phyloP scores from a whole-genome alignment of 2,797 vertebrate genomes.

The Cyclura pinguis region DNA sequence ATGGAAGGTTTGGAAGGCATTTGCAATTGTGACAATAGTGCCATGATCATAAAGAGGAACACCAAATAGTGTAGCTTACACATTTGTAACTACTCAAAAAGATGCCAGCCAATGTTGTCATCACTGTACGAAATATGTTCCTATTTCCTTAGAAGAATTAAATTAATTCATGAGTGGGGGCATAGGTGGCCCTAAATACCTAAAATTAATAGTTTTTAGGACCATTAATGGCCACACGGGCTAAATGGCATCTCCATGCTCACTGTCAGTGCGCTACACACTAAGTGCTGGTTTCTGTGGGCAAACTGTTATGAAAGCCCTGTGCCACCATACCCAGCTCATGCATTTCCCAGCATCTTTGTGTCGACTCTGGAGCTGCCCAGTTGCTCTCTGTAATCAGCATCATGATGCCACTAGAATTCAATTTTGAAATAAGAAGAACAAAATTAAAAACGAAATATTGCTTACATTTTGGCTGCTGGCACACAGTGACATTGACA shows the following conservation, averaged over 20 bases:
- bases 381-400: accelerated
- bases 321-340: neutral
- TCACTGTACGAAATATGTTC: neutral
- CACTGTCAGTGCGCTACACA: neutral
- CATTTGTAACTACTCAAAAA: too few species aligned
- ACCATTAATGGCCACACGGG: neutral
- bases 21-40: too few species aligned
- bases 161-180: too few species aligned
- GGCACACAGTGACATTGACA: neutral
- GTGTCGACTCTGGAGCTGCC: neutral
- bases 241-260: neutral
- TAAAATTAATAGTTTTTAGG: neutral
- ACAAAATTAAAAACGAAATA: constrained; percentile 25
- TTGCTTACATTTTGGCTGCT: neutral
- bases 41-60: too few species aligned
- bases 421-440: neutral
- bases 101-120: too few species aligned
- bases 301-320: neutral
- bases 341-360: neutral
- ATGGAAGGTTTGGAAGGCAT: too few species aligned
- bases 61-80: too few species aligned
- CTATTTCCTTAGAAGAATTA: neutral
- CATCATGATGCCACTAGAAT: neutral
- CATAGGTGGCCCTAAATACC: neutral
- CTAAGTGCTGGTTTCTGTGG: neutral